Evolutionary conservation across 37 sponge, comb jelly and placozoan species (phyloP).

Genomic region (Geodia barretti): DNA sequence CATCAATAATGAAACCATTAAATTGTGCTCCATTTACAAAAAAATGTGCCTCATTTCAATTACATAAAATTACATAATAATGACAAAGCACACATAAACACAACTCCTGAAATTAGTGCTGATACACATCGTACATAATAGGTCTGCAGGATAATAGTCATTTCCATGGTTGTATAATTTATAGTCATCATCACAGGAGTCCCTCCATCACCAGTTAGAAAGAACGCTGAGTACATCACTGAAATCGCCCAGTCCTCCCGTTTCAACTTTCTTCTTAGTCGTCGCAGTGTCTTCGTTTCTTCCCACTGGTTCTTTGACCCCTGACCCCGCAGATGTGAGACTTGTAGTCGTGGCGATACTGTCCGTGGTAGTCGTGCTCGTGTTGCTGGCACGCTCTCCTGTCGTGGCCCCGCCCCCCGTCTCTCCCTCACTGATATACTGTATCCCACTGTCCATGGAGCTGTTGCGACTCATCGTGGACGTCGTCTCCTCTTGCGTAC

Average conservation of each 20-base stretch:
- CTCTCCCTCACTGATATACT: constrained; percentile 52
- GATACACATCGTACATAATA: too few species aligned
- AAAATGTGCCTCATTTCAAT: too few species aligned
- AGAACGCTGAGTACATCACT: neutral
- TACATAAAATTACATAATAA: too few species aligned
- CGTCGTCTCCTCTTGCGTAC: constrained; percentile 6
- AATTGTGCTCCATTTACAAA: too few species aligned
- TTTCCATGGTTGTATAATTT: too few species aligned
- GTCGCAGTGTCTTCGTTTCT: neutral
- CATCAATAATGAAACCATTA: too few species aligned
- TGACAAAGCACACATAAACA: too few species aligned
- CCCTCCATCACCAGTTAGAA: neutral
- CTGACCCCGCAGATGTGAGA: too few species aligned
- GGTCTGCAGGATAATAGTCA: too few species aligned
- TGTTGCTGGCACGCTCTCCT: neutral
- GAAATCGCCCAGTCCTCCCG: neutral
- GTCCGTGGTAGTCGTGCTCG: neutral
- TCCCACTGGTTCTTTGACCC: too few species aligned
- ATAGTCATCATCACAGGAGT: neutral
- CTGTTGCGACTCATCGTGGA: constrained; percentile 40
- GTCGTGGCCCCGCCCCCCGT: neutral
- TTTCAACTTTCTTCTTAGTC: neutral
- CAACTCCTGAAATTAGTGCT: too few species aligned
- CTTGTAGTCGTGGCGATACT: neutral
- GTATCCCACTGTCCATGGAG: constrained; percentile 62